phyloP scores from a whole-genome alignment of 2,888 invertebrate species.

The Watsonalla cultraria region DNA sequence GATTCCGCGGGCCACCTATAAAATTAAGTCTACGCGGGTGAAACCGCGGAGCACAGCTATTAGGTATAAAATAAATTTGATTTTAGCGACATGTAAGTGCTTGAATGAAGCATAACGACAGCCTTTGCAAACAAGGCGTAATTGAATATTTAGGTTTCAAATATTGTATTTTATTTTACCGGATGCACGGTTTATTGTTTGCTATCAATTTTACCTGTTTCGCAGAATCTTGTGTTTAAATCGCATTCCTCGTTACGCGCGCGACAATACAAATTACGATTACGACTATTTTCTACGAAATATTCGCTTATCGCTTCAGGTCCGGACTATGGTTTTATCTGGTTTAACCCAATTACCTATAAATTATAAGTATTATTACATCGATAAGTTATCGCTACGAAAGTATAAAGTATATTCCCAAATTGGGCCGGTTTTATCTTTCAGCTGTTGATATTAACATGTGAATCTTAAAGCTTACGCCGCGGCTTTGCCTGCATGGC shows the following conservation, averaged over 20 bases:
- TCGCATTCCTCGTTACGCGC: neutral
- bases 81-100: too few species aligned
- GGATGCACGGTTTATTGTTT: neutral
- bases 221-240: neutral
- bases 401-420: conserved; percentile 18
- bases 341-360: conserved; percentile 59
- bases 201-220: neutral
- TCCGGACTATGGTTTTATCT: conserved; percentile 21
- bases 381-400: conserved; percentile 32
- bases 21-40: too few species aligned
- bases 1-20: too few species aligned
- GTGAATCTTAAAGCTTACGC: conserved; percentile 7
- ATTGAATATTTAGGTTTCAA: neutral
- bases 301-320: neutral
- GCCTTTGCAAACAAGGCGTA: neutral
- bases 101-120: neutral
- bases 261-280: neutral
- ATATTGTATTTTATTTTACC: neutral
- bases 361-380: conserved; percentile 47
- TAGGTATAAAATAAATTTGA: too few species aligned
- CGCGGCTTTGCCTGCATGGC: conserved; percentile 16
- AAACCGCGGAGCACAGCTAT: too few species aligned
- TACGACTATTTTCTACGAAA: neutral
- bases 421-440: conserved; percentile 36
- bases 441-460: conserved; percentile 5